Evolutionary conservation across 2,888 invertebrate genomes (phyloP).

Genomic region (Achlya flavicornis): DNA sequence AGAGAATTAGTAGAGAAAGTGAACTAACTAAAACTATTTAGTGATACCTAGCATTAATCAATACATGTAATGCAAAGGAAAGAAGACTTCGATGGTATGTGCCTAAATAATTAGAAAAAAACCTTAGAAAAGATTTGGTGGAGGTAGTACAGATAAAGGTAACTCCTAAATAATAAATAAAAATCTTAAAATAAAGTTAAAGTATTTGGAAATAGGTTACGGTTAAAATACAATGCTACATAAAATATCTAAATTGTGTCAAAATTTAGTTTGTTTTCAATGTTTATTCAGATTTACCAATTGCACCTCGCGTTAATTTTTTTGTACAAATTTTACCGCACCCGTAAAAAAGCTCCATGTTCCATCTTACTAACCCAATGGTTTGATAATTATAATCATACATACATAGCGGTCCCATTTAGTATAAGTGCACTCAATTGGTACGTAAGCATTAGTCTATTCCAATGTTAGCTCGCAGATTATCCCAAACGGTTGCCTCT

Average conservation of each 20-base stretch:
- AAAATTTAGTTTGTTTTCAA: conserved; percentile 59
- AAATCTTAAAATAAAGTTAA: neutral
- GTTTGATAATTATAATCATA: conserved; percentile 34
- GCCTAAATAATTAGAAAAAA: too few relatives aligned
- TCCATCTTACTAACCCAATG: conserved; percentile 46
- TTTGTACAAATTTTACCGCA: conserved; percentile 69
- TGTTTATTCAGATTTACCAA: conserved; percentile 73
- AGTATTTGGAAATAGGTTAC: neutral
- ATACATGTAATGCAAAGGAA: too few relatives aligned
- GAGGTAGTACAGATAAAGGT: too few relatives aligned
- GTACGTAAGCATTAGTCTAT: conserved; percentile 20
- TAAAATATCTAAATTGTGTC: conserved; percentile 22
- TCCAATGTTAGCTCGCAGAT: conserved; percentile 24
- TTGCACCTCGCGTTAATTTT: conserved; percentile 74
- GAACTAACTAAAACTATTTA: too few relatives aligned
- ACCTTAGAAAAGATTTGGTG: too few relatives aligned
- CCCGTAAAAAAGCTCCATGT: conserved; percentile 63
- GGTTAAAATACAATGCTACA: neutral
- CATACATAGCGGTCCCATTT: conserved; percentile 30
- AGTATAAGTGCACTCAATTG: conserved; percentile 33
- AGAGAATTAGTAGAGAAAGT: too few relatives aligned
- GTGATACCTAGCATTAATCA: too few relatives aligned
- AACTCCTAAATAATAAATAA: too few relatives aligned
- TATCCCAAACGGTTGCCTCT: conserved; percentile 24
- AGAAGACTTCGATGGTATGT: too few relatives aligned